Evolutionary conservation across 2,888 invertebrate genomes (phyloP).

Genomic region (Tanytarsus gracilentus): DNA sequence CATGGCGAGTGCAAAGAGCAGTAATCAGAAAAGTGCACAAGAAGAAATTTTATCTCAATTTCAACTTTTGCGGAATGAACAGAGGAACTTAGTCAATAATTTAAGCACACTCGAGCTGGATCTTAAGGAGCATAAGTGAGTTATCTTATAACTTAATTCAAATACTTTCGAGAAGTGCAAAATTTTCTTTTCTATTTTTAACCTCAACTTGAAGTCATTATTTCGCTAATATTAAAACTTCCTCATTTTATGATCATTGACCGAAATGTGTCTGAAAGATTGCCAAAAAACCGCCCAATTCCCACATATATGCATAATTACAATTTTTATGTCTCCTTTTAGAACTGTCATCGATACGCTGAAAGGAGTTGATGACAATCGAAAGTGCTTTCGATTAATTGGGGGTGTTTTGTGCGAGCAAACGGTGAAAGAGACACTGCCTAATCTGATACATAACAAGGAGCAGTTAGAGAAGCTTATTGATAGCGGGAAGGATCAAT

Average conservation of each 20-base stretch:
- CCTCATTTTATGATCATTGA: slow-evolving; percentile 11
- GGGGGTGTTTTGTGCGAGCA: slow-evolving; percentile 90
- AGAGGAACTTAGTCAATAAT: slow-evolving; percentile 76
- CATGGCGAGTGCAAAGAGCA: slow-evolving; percentile 39
- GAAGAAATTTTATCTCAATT: slow-evolving; percentile 83
- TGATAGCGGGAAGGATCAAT: slow-evolving; percentile 66
- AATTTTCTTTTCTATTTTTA: slow-evolving; percentile 18
- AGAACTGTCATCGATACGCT: slow-evolving; percentile 93
- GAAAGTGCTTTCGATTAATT: slow-evolving; percentile 88
- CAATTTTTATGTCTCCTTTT: slow-evolving; percentile 35
- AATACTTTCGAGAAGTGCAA: neutral
- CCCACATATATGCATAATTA: neutral
- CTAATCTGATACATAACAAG: slow-evolving; percentile 68
- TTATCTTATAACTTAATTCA: neutral
- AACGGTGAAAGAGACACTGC: slow-evolving; percentile 83
- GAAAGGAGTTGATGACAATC: slow-evolving; percentile 68
- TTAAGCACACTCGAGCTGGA: slow-evolving; percentile 89
- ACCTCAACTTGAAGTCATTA: slow-evolving; percentile 17
- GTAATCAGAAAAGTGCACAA: slow-evolving; percentile 40
- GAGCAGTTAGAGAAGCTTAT: slow-evolving; percentile 74
- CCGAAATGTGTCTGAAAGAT: neutral
- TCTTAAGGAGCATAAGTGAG: slow-evolving; percentile 91
- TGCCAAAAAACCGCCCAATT: neutral
- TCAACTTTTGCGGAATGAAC: slow-evolving; percentile 78
- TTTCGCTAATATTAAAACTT: neutral